These are phyloP conservation scores for Ornithorhynchus anatinus DNA, from an alignment of 2,113 vertebrate species.

Conservation along the genomic window DNA sequence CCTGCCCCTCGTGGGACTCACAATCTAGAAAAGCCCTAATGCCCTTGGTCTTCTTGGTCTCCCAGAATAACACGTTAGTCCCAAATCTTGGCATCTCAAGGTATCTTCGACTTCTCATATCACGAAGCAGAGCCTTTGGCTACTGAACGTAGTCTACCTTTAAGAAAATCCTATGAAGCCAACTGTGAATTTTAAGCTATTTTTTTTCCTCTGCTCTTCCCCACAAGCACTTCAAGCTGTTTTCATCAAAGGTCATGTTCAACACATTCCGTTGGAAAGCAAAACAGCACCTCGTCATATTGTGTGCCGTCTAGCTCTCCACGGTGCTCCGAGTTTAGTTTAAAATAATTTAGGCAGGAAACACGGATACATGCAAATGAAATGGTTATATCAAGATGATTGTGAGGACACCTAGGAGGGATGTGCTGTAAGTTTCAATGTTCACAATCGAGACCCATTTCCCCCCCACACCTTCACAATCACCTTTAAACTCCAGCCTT, in stretches of 20 bases:
- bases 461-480: no score
- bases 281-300: neutral
- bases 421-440: no score
- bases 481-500: no score
- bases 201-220: neutral
- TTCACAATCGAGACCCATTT: no score
- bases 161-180: neutral
- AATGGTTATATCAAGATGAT: no score
- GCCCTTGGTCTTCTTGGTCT: neutral
- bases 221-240: neutral
- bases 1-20: no score
- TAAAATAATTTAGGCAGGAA: constrained; percentile 30
- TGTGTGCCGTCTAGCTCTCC: neutral
- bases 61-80: neutral
- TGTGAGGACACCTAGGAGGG: no score
- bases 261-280: constrained; percentile 16
- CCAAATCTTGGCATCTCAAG: neutral
- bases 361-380: no score
- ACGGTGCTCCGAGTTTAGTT: neutral
- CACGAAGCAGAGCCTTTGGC: no score
- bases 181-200: neutral
- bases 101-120: neutral
- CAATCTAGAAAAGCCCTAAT: no score
- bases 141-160: neutral
- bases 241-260: constrained; percentile 9